A percentile compares a stretch with the other conserved stretches of the same genome.
Evolutionary conservation across 2,888 invertebrate genomes (phyloP).

Genomic region (Pogonocherus hispidulus): DNA sequence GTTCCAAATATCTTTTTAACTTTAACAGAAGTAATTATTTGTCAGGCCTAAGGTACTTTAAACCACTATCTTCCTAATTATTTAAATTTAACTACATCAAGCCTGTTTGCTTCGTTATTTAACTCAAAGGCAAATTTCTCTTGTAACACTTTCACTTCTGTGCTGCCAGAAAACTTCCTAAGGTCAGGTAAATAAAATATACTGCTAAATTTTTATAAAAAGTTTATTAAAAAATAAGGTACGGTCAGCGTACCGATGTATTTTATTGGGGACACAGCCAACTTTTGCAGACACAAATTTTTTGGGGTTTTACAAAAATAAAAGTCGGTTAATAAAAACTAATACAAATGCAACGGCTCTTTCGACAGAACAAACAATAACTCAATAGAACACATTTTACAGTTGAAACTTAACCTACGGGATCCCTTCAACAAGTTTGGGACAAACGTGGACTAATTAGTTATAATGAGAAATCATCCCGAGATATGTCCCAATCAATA

Average conservation of each 20-base stretch:
- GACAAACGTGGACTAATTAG: not conserved
- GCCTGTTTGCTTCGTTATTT: slow-evolving; percentile 23
- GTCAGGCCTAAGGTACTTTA: no score
- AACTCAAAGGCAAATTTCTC: slow-evolving; percentile 13
- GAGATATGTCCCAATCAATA: no score
- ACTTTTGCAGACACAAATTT: slow-evolving; percentile 31
- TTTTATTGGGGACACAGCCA: slow-evolving; percentile 41
- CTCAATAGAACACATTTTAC: not conserved
- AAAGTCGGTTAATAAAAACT: slow-evolving; percentile 20
- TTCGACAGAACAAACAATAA: not conserved
- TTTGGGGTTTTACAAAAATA: slow-evolving; percentile 7
- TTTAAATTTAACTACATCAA: no score
- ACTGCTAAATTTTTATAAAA: slow-evolving; percentile 5
- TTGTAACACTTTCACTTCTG: slow-evolving; percentile 22
- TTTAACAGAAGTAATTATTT: no score
- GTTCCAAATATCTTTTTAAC: no score
- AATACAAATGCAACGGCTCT: slow-evolving; percentile 19
- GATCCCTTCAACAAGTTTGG: not conserved
- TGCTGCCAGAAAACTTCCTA: not conserved
- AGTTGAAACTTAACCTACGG: not conserved
- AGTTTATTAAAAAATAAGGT: slow-evolving; percentile 39
- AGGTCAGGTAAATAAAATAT: slow-evolving; percentile 25
- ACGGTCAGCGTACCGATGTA: slow-evolving; percentile 34
- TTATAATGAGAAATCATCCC: not conserved
- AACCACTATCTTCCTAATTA: no score